Percentiles rank a stretch among this genome's conserved stretches.
These are phyloP conservation scores for Delia radicum DNA, from an alignment of 1,140 invertebrate species.

Conservation along the genomic window DNA sequence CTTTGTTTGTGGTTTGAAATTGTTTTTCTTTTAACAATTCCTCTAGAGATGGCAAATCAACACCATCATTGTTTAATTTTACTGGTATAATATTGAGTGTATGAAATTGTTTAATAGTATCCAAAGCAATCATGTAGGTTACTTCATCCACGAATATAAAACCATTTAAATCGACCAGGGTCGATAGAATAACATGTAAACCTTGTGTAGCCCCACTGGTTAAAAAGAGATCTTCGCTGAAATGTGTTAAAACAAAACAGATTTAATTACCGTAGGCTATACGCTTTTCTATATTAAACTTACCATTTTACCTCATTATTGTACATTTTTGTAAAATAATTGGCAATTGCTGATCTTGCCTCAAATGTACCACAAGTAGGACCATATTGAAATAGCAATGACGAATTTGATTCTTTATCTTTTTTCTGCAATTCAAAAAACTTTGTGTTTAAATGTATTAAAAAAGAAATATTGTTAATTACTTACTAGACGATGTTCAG, in stretches of 20 bases:
- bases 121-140: conserved; percentile 67
- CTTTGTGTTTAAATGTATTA: conserved; percentile 16
- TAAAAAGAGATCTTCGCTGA: conserved; percentile 63
- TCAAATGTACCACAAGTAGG: conserved; percentile 59
- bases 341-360: conserved; percentile 58
- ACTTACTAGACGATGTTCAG: conserved; percentile 58
- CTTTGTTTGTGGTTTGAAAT: conserved; percentile 54
- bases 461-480: not conserved
- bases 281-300: conserved; percentile 1
- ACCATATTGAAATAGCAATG: conserved; percentile 63
- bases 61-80: conserved; percentile 60
- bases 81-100: conserved; percentile 62
- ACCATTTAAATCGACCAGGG: conserved; percentile 61
- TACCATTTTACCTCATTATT: conserved; percentile 55
- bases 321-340: conserved; percentile 59
- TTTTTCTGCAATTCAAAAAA: conserved; percentile 48
- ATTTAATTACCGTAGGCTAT: not conserved
- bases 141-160: conserved; percentile 69
- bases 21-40: conserved; percentile 40
- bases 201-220: conserved; percentile 68
- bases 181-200: conserved; percentile 61
- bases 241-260: conserved; percentile 33
- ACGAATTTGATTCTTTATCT: conserved; percentile 56
- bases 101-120: conserved; percentile 61
- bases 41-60: conserved; percentile 58